These are phyloP conservation scores for Axis porcinus DNA, from an alignment of 2,113 vertebrate species.

Conservation along the genomic window DNA sequence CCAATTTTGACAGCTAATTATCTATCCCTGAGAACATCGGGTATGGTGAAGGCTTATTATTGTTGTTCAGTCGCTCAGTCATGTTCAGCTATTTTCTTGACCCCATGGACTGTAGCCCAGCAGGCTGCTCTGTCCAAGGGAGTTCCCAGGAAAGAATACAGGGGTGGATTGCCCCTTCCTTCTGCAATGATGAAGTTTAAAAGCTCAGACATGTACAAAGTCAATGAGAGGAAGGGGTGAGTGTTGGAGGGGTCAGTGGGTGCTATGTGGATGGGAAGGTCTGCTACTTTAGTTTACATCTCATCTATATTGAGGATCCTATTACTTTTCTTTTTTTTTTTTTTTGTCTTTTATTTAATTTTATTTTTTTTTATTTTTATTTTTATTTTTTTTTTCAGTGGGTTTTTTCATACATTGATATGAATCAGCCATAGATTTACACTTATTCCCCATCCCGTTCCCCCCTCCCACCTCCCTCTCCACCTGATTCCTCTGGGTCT, in stretches of 20 bases:
- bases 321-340: neutral
- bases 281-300: too few relatives aligned
- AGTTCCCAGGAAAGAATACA: neutral
- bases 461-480: too few relatives aligned
- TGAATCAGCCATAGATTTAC: too few relatives aligned
- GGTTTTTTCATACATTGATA: too few relatives aligned
- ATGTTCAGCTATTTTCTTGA: neutral
- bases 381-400: too few relatives aligned
- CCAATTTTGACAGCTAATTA: neutral
- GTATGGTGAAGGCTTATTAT: neutral
- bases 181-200: neutral
- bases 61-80: neutral
- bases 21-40: neutral
- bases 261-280: fast-evolving
- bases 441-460: too few relatives aligned
- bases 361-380: too few relatives aligned
- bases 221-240: neutral
- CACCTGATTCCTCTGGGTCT: too few relatives aligned
- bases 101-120: neutral
- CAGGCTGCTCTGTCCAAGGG: neutral
- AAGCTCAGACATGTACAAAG: neutral
- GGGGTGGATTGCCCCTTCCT: neutral
- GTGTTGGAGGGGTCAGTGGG: fast-evolving
- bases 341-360: too few relatives aligned
- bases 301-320: too few relatives aligned